phyloP scores from a whole-genome alignment of 2,888 invertebrate species.

The Lathronympha strigana region DNA sequence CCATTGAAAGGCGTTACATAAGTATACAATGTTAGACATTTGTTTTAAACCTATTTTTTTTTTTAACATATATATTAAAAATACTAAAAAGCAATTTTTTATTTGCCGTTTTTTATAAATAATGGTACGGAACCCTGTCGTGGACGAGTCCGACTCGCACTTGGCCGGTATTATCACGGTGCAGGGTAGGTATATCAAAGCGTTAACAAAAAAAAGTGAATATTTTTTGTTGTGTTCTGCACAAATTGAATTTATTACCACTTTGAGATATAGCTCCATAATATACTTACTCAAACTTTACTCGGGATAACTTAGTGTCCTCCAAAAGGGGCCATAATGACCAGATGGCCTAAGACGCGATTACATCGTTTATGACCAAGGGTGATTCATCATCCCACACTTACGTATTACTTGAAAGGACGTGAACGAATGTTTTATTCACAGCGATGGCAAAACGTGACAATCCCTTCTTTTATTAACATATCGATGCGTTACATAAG shows the following conservation, averaged over 20 bases:
- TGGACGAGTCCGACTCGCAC: no score
- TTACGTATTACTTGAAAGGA: neutral
- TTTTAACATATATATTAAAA: no score
- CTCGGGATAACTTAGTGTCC: neutral
- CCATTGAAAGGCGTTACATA: no score
- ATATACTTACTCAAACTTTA: neutral
- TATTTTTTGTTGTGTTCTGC: neutral
- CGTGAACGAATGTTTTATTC: slow-evolving; percentile 4
- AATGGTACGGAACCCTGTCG: no score
- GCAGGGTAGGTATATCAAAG: no score
- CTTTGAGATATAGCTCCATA: neutral
- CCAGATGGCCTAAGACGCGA: slow-evolving; percentile 5
- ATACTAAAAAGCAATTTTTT: no score
- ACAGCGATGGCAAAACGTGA: slow-evolving; percentile 1
- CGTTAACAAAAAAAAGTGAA: no score
- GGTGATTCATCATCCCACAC: neutral
- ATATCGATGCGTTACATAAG: slow-evolving; percentile 4
- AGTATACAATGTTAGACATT: no score
- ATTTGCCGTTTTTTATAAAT: no score
- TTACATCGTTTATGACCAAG: slow-evolving; percentile 2
- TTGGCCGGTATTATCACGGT: no score
- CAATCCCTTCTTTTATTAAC: neutral
- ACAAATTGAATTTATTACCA: neutral
- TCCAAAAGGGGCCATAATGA: slow-evolving; percentile 1
- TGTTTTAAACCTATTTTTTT: no score